Base-by-base conservation (phyloP, 2,888 invertebrate genomes). In the Patella depressa region DNA sequence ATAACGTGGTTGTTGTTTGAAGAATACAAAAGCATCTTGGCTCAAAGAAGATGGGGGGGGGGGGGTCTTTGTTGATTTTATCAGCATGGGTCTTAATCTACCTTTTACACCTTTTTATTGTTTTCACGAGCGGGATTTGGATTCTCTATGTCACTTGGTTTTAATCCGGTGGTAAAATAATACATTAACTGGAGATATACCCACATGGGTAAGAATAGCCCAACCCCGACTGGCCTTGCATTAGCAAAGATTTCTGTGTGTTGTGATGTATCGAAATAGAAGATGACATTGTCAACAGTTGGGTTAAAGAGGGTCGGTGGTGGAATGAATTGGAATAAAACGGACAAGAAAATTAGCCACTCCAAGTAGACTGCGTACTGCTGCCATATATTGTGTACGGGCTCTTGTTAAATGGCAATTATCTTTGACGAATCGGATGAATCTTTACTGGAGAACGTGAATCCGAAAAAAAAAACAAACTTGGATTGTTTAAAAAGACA, bases 171-270 rank as follows among this genome's bases (percentile, higher is more conserved):
- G 57, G n/a, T 57, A 5, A 57, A 57, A 57, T 57, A 65, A 24
- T 65, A 65, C 1, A 11, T 65, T 9, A 19, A 4, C 65, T 65
- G 19, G 65, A 65, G 17, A 19, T 65, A 65, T 7, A 17, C 65
- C 65, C 15, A 34, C 34, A 5, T 34, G 34, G 29, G 73, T 73
- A 1, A 84, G 59, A 14, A 85, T 81, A 5, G 83, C 84, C 80
- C 82, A 12, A 84, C 53, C 12, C 84, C 84, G 9, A 83, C 83
- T 73, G 83, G 85, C 45, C 84, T 81, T 12, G 83, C 84, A 76
- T 85, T 83, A n/a, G 83, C 84, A 34, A 80, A 29, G 11, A 84
- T 53, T 70, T 83, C 79, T 34, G 80, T 82, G 12, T n/a, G 45
- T 55, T 76, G 53, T 15, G 72, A 34, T 9, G 78, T 79, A 70